A percentile compares a stretch with the other conserved stretches of the same genome.
These are phyloP conservation scores for Eupithecia tripunctaria DNA, from an alignment of 2,888 invertebrate species.

Conservation along the genomic window DNA sequence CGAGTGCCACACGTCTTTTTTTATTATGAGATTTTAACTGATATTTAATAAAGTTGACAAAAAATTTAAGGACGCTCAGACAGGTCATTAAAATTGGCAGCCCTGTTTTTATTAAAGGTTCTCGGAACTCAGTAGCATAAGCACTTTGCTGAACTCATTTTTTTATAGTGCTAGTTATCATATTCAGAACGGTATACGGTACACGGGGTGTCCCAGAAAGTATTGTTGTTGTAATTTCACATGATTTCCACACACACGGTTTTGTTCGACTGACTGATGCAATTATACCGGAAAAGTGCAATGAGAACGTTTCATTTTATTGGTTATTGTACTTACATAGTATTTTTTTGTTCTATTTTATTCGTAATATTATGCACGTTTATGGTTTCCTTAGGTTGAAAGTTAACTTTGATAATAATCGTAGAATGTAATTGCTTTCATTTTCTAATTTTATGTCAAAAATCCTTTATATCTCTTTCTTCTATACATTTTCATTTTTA, in stretches of 20 bases:
- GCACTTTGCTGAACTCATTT: not conserved
- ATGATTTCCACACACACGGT: conserved; percentile 65
- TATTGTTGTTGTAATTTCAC: conserved; percentile 66
- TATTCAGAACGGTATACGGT: conserved; percentile 57
- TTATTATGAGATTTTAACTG: too few species aligned
- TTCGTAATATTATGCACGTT: conserved; percentile 14
- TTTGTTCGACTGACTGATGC: conserved; percentile 55
- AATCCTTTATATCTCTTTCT: not conserved
- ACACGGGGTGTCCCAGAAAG: conserved; percentile 40
- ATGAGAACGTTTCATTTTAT: conserved; percentile 49
- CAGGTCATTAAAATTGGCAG: too few species aligned
- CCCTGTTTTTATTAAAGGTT: too few species aligned
- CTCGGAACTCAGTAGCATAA: not conserved
- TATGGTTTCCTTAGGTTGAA: conserved; percentile 17
- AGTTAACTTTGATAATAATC: not conserved
- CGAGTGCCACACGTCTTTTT: too few species aligned
- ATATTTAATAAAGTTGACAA: too few species aligned
- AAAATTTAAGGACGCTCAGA: too few species aligned
- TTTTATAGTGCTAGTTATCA: conserved; percentile 30
- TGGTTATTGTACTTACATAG: conserved; percentile 39
- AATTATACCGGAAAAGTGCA: conserved; percentile 55
- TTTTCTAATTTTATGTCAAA: not conserved
- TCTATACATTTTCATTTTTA: not conserved
- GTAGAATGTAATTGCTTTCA: not conserved
- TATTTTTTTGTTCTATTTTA: conserved; percentile 32